These are phyloP conservation scores for Drosophila recens DNA, from an alignment of 2,888 invertebrate species.

Conservation along the genomic window DNA sequence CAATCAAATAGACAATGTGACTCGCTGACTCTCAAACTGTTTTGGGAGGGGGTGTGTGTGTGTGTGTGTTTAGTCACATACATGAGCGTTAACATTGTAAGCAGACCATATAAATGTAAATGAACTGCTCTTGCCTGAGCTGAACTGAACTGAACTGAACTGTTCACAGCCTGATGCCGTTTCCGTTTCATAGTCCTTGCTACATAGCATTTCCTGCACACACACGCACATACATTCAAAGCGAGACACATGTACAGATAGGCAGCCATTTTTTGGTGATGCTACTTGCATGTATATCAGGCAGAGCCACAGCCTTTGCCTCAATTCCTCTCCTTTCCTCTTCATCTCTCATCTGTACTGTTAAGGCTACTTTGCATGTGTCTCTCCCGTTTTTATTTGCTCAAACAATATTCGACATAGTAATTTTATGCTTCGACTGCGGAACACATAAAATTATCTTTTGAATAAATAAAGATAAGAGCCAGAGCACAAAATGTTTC, in stretches of 20 bases:
- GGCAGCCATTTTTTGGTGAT: conserved; percentile 79
- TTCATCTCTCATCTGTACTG: conserved; percentile 4
- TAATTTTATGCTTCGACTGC: conserved; percentile 81
- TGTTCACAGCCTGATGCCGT: conserved; percentile 74
- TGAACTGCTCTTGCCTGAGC: conserved; percentile 69
- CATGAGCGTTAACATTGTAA: conserved; percentile 81
- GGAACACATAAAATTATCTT: conserved; percentile 81
- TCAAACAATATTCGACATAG: conserved; percentile 81
- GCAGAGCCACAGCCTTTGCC: conserved; percentile 17
- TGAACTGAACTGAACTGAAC: conserved; percentile 55
- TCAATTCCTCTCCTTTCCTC: conserved; percentile 7
- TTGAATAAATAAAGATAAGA: conserved; percentile 81
- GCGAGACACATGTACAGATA: conserved; percentile 41
- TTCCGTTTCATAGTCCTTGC: conserved; percentile 78
- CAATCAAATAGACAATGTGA: conserved; percentile 73
- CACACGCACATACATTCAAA: conserved; percentile 16
- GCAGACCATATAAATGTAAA: conserved; percentile 82
- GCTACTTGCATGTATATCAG: conserved; percentile 63
- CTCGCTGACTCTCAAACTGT: conserved; percentile 70
- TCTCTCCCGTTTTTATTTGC: conserved; percentile 78
- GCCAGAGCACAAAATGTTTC: conserved; percentile 64
- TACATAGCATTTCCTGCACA: conserved; percentile 73
- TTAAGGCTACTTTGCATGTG: conserved; percentile 66
- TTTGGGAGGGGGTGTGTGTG: conserved; percentile 13
- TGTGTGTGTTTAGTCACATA: conserved; percentile 46